Evolutionary conservation across 2,113 vertebrate species (phyloP).

Genomic region (human (Homo sapiens)): GRCh38 chr1:176559501-176560000

Average conservation of each 20-base stretch:
- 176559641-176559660: background rate
- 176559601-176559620: background rate
- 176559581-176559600: too few relatives aligned
- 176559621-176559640: background rate
- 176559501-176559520: background rate
- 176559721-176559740: background rate
- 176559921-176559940: background rate
- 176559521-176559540: background rate
- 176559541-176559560: background rate
- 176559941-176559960: background rate
- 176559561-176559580: background rate
- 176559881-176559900: background rate
- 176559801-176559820: background rate
- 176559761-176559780: background rate
- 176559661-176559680: background rate
- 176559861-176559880: background rate
- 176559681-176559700: background rate
- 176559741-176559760: background rate
- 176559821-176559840: background rate
- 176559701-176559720: background rate
- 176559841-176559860: background rate
- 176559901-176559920: background rate
- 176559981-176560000: conserved; percentile 59
- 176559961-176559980: background rate
- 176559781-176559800: background rate